Conservation (phyloP, 2,888 invertebrate species). For the Camponotus fellah region DNA sequence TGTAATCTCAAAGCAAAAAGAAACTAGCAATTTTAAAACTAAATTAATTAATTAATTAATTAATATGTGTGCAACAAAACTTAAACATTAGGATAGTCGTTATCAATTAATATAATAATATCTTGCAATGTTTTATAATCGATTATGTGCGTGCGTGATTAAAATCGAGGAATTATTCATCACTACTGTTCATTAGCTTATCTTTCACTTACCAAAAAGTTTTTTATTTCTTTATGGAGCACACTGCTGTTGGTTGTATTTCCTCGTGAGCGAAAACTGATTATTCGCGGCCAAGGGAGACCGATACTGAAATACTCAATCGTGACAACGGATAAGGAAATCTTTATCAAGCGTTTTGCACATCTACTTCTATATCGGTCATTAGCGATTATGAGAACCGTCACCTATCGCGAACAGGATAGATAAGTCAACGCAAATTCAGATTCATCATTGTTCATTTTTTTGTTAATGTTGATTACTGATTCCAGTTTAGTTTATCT, state of each 20-base stretch:
- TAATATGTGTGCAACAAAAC: background rate
- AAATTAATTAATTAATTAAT: background rate
- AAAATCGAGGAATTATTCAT: background rate
- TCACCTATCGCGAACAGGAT: conserved; percentile 55
- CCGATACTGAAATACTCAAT: conserved; percentile 51
- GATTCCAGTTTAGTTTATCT: too few species aligned
- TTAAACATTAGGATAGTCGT: background rate
- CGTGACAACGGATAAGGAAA: conserved; percentile 65
- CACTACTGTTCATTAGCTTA: background rate
- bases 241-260: background rate
- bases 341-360: conserved; percentile 62
- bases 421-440: conserved; percentile 60
- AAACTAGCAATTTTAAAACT: background rate
- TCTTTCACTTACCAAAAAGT: background rate
- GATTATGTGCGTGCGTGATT: background rate
- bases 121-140: background rate
- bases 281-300: conserved; percentile 20
- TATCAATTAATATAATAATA: background rate
- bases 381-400: conserved; percentile 54
- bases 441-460: background rate
- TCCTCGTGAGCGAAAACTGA: background rate
- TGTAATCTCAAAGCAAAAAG: background rate
- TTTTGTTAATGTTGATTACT: background rate
- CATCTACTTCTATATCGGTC: conserved; percentile 50
- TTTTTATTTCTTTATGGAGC: background rate